Evolutionary conservation across 2,797 vertebrate genomes (phyloP).

Genomic region (Cyclura pinguis): DNA sequence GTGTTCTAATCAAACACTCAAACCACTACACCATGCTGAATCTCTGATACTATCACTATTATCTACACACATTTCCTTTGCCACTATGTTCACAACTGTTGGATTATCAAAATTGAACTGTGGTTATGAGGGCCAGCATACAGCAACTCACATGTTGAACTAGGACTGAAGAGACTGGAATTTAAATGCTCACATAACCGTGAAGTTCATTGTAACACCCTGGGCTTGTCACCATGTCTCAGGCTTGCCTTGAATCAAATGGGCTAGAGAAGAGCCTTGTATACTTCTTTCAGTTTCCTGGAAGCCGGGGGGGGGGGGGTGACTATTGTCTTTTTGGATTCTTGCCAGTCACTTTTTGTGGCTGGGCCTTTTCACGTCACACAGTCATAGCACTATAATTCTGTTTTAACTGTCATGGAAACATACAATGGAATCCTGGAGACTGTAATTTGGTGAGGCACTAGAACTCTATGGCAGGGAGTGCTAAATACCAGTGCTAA

Average conservation of each 20-base stretch:
- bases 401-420: too few species aligned
- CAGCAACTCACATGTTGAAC: not conserved
- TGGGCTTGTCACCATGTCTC: not conserved
- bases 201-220: not conserved
- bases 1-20: too few species aligned
- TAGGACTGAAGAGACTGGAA: not conserved
- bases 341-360: not conserved
- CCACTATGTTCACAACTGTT: not conserved
- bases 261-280: not conserved
- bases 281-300: not conserved
- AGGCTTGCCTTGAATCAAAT: not conserved
- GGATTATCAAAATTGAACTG: not conserved
- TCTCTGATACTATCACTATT: too few species aligned
- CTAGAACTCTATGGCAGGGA: too few species aligned
- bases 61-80: not conserved
- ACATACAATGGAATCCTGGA: too few species aligned
- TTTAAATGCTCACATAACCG: not conserved
- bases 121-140: not conserved
- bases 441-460: too few species aligned
- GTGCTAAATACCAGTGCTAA: too few species aligned
- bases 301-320: too few species aligned
- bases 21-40: too few species aligned
- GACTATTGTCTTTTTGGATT: not conserved
- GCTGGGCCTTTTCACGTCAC: not conserved
- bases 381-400: too few species aligned